phyloP scores from a whole-genome alignment of 2,113 vertebrate species.

The Prinia subflava region DNA sequence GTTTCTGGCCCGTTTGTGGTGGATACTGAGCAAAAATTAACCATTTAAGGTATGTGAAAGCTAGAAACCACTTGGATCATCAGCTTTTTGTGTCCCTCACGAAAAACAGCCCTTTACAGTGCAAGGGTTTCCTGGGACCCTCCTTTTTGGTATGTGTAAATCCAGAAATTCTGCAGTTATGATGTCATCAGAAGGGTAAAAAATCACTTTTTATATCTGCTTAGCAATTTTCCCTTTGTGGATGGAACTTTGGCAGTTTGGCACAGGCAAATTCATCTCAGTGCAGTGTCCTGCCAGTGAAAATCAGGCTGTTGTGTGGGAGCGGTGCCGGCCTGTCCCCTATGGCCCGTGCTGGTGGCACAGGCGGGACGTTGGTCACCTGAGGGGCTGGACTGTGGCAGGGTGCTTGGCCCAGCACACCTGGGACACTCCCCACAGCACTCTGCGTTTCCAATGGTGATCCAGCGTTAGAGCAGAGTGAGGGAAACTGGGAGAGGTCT shows the following conservation, averaged over 20 bases:
- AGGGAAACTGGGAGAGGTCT: not conserved
- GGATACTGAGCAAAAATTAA: not conserved
- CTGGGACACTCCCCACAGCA: not conserved
- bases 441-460: not conserved
- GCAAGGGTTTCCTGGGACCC: not conserved
- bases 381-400: not conserved
- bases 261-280: not conserved
- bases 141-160: not conserved
- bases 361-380: not conserved
- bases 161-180: not conserved
- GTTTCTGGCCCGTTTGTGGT: not conserved
- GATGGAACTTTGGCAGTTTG: not conserved
- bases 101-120: not conserved
- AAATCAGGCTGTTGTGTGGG: not conserved
- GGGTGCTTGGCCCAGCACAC: rapidly evolving
- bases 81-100: not conserved
- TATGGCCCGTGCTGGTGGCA: rapidly evolving
- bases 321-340: rapidly evolving
- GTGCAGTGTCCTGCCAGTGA: not conserved
- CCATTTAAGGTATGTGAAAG: not conserved
- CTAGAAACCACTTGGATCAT: not conserved
- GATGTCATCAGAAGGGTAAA: not conserved
- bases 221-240: not conserved
- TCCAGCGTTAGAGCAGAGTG: not conserved
- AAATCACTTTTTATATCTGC: not conserved